phyloP scores from a whole-genome alignment of 2,888 invertebrate species.

The Macrosoma leucophasiata region DNA sequence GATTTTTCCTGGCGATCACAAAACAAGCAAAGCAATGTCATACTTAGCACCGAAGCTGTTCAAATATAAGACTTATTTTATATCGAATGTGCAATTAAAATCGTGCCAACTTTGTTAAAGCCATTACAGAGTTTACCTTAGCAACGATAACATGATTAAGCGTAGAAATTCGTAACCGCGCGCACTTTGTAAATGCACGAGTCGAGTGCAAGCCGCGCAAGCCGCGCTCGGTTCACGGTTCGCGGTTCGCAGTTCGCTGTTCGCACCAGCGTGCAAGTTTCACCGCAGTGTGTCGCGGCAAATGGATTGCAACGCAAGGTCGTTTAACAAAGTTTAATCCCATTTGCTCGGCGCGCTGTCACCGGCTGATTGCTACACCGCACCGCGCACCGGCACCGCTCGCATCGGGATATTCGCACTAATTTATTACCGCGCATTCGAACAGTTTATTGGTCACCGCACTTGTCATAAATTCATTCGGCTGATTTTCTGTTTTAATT shows the following conservation, averaged over 20 bases:
- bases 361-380: conserved; percentile 31
- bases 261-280: conserved; percentile 40
- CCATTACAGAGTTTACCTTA: conserved; percentile 19
- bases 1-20: too few species aligned
- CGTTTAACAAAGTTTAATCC: conserved; percentile 71
- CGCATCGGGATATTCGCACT: conserved; percentile 47
- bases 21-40: too few species aligned
- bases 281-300: conserved; percentile 50
- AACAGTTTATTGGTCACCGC: conserved; percentile 35
- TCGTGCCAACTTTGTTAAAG: conserved; percentile 23
- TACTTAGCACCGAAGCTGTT: too few species aligned
- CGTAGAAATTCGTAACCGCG: conserved; percentile 43
- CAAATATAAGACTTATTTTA: too few species aligned
- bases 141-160: conserved; percentile 39
- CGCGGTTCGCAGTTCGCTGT: conserved; percentile 4
- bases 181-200: conserved; percentile 36
- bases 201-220: conserved; percentile 20
- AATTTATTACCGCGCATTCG: conserved; percentile 45
- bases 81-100: too few species aligned
- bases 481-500: conserved; percentile 24
- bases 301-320: conserved; percentile 66
- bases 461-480: conserved; percentile 41
- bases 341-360: conserved; percentile 56
- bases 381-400: conserved; percentile 21
- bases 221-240: conserved; percentile 8